Evolutionary conservation across 2,113 vertebrate genomes (phyloP).

Genomic region (Solea solea): DNA sequence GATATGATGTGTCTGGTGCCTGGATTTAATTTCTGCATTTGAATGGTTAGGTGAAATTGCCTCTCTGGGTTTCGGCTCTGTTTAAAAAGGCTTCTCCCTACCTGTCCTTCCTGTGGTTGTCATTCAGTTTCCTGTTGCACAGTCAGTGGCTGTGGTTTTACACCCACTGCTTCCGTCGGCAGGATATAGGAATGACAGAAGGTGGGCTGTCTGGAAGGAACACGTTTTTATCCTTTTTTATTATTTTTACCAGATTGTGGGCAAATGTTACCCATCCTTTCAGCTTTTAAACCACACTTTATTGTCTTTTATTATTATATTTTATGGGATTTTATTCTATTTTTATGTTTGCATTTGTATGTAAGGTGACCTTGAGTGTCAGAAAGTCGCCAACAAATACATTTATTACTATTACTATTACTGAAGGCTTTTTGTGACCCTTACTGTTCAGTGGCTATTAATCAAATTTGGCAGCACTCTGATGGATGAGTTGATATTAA

Average conservation of each 20-base stretch:
- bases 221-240: not conserved
- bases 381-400: too few species aligned
- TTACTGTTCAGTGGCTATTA: not conserved
- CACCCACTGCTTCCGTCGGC: not conserved
- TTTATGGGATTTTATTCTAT: too few species aligned
- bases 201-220: constrained; percentile 10
- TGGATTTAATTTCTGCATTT: constrained; percentile 3
- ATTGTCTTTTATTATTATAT: too few species aligned
- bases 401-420: too few species aligned
- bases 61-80: constrained; percentile 1
- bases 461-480: not conserved
- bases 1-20: constrained; percentile 10
- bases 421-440: not conserved
- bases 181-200: constrained; percentile 1
- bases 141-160: not conserved
- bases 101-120: constrained; percentile 11
- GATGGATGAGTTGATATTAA: too few species aligned
- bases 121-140: constrained; percentile 4
- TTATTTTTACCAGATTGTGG: not conserved
- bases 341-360: too few species aligned
- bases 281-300: not conserved
- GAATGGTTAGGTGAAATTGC: constrained; percentile 14
- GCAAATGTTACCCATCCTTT: not conserved
- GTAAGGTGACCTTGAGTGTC: too few species aligned
- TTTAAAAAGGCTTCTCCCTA: constrained; percentile 21